phyloP scores from a whole-genome alignment of 1,140 invertebrate species.

The Arion vulgaris region DNA sequence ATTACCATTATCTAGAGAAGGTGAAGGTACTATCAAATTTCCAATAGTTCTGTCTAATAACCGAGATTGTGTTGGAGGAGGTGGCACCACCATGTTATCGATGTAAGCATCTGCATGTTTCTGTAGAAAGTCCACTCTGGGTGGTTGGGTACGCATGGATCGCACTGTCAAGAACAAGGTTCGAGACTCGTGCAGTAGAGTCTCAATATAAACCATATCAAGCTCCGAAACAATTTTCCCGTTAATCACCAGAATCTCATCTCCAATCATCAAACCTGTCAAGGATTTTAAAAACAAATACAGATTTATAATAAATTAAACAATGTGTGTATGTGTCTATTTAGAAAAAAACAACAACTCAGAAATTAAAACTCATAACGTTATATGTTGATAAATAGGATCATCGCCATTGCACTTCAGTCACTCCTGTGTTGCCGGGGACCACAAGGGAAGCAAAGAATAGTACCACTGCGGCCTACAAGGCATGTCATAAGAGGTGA shows the following conservation, averaged over 20 bases:
- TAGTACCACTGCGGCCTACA: too few species aligned
- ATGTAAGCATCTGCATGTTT: slow-evolving; percentile 82
- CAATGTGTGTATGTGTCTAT: too few species aligned
- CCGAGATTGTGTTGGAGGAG: slow-evolving; percentile 88
- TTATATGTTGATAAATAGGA: too few species aligned
- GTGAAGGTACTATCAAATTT: slow-evolving; percentile 92
- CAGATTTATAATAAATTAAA: too few species aligned
- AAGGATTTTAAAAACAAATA: slow-evolving; percentile 37
- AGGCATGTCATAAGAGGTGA: too few species aligned
- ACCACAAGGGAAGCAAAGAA: too few species aligned
- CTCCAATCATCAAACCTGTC: slow-evolving; percentile 94
- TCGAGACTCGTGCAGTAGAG: slow-evolving; percentile 93
- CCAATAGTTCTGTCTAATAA: slow-evolving; percentile 97
- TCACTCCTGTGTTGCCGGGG: too few species aligned
- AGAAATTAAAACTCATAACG: too few species aligned
- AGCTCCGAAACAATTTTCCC: slow-evolving; percentile 96
- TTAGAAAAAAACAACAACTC: too few species aligned
- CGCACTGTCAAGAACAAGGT: slow-evolving; percentile 98
- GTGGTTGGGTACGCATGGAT: slow-evolving; percentile 93
- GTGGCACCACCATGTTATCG: slow-evolving; percentile 94
- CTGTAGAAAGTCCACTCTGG: slow-evolving; percentile 67
- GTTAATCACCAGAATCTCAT: slow-evolving; percentile 99
- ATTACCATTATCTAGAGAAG: slow-evolving; percentile 47
- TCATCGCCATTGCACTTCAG: too few species aligned
- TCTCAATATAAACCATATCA: slow-evolving; percentile 99